Conservation (phyloP, 1,140 invertebrate species). For the Scylla paramamosain region DNA sequence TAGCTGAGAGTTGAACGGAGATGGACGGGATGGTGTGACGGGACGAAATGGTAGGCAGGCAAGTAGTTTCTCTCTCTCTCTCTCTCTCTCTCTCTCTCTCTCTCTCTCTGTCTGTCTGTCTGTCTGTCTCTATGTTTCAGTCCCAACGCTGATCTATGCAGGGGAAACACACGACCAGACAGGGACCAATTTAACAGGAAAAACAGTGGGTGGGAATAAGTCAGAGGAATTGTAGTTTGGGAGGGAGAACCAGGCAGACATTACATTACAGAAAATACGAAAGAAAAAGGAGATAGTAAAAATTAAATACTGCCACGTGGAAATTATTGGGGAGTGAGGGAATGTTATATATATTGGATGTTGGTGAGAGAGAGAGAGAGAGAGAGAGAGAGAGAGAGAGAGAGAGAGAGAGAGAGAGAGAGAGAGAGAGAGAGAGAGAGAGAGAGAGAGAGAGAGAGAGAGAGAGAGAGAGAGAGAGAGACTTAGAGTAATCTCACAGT, state of each 20-base stretch:
- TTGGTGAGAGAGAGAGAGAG: background rate
- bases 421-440: background rate
- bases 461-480: conserved; percentile 3
- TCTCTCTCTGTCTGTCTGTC: no score
- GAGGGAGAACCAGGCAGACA: background rate
- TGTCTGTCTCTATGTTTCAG: no score
- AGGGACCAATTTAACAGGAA: background rate
- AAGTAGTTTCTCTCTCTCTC: no score
- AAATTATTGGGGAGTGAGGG: no score
- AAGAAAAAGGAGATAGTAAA: no score
- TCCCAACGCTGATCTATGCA: background rate
- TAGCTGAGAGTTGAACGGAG: background rate
- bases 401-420: no score
- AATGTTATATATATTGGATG: background rate
- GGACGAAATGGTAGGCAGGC: no score
- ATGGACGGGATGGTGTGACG: background rate
- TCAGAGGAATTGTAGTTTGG: background rate
- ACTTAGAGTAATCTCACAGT: no score
- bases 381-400: background rate
- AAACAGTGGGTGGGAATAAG: background rate
- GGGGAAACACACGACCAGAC: background rate
- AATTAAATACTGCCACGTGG: no score
- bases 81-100: no score
- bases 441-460: conserved; percentile 16
- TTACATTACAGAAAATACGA: no score